Evolutionary conservation across 2,113 vertebrate species (phyloP), one percentile per base, ranked within the genome.

Genomic region (Piaya cayana): DNA sequence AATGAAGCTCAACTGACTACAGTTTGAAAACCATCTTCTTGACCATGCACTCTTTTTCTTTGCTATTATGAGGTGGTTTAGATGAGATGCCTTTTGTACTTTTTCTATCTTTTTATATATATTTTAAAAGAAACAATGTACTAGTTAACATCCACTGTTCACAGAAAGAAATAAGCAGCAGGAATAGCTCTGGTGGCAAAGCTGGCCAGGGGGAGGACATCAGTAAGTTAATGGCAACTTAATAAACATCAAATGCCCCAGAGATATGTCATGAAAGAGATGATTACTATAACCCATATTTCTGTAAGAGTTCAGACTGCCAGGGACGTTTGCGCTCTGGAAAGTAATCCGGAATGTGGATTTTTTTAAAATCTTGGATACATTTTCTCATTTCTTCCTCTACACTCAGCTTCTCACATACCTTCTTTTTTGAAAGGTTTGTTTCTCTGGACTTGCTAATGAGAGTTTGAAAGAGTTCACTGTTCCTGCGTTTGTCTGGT

Each of bases 351-450:
- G 99, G 99, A 95, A 99, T 99, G 84, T 98, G 98, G 96, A 99
- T 99, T 92, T 98, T 98, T 97, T 98, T 98, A 96, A 99, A 99
- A 98, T 99, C 99, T 96, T 98, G 98, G 85, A 99, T 99, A 67
- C 99, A 99, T 95, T 98, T 98, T 96, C 98, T 98, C 99, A 99
- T 99, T 97, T 99, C 98, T 94, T 99, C 99, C 95, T 99, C 98
- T 15, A 97, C 96, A 21, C 98, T 98, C 71, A 98, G 97, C 97
- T 98, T 99, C 97, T 99, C 99, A 34, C 97, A 98, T 52, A 98
- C 98, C 96, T 98, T 99, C 97, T 98, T 98, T 97, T 98, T 98
- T 74, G 98, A 98, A 69, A 99, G 98, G 56, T 98, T 98, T 15
- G 98, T 98, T 94, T 98, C 98, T 82, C 98, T 97, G 71, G 98